These are phyloP conservation scores for Onthophagus sagittarius DNA, from an alignment of 2,888 invertebrate species.

Conservation along the genomic window DNA sequence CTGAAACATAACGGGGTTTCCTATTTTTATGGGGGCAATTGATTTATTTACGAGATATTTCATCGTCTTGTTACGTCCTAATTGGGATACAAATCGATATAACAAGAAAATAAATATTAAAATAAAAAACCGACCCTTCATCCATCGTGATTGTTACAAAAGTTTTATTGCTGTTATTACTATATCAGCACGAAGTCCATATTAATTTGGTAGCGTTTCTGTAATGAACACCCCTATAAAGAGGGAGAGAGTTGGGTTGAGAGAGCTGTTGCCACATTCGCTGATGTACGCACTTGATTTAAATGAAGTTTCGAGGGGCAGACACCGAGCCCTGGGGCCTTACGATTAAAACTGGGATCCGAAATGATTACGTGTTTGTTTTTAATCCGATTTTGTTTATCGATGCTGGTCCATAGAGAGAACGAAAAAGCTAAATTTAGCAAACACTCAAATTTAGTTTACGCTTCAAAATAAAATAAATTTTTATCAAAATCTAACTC, in stretches of 20 bases:
- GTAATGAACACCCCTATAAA: not conserved
- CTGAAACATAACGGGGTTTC: slow-evolving; percentile 38
- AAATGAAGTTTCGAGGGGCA: slow-evolving; percentile 3
- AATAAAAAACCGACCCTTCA: not conserved
- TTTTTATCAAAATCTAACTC: not conserved
- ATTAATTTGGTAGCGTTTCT: slow-evolving; percentile 12
- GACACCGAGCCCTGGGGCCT: not conserved
- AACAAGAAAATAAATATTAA: not conserved
- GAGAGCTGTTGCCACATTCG: not conserved
- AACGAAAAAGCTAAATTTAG: not conserved
- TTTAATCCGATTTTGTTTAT: not conserved
- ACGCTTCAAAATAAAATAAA: not conserved
- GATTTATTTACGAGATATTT: slow-evolving; percentile 32
- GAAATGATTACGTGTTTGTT: not conserved
- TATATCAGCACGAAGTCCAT: slow-evolving; percentile 31
- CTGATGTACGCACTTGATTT: slow-evolving; percentile 2
- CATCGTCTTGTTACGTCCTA: slow-evolving; percentile 20
- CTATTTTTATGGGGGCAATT: slow-evolving; percentile 37
- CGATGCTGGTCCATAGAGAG: not conserved
- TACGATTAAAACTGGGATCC: not conserved
- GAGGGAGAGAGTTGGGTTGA: not conserved
- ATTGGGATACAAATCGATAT: slow-evolving; percentile 14
- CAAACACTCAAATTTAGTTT: too few species aligned
- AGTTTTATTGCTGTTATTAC: slow-evolving; percentile 38
- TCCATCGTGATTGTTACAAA: slow-evolving; percentile 32